phyloP scores from a whole-genome alignment of 2,113 vertebrate genomes.

The Nothoprocta pentlandii region DNA sequence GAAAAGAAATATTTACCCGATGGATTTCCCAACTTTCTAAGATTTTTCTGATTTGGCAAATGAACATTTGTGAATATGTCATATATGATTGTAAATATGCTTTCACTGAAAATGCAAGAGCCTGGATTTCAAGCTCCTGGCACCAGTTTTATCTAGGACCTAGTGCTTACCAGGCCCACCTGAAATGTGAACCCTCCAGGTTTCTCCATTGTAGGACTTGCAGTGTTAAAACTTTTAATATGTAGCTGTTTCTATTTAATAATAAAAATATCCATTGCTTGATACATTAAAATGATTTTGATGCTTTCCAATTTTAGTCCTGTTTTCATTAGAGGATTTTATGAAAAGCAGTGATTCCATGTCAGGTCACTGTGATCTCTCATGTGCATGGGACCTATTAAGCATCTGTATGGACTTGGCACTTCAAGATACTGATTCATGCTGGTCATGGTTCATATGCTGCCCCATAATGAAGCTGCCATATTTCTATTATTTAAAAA shows the following conservation, averaged over 20 bases:
- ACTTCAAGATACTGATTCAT: not conserved
- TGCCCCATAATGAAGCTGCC: not conserved
- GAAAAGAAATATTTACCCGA: not conserved
- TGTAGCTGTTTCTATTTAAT: not conserved
- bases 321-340: not conserved
- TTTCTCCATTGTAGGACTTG: not conserved
- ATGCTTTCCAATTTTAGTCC: not conserved
- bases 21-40: not conserved
- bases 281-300: not conserved
- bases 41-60: not conserved
- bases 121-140: not conserved
- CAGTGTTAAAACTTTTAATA: not conserved
- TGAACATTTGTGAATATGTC: no score
- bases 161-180: not conserved
- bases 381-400: not conserved
- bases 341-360: not conserved
- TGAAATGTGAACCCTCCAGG: not conserved
- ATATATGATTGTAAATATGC: not conserved
- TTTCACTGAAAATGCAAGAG: not conserved
- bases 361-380: not conserved
- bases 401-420: no score
- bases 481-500: not conserved
- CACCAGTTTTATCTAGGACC: not conserved
- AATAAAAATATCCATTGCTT: not conserved
- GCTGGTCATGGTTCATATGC: not conserved